A percentile compares a stretch with the other conserved stretches of the same genome.
phyloP scores from a whole-genome alignment of 2,888 invertebrate genomes.

The Myopa testacea region DNA sequence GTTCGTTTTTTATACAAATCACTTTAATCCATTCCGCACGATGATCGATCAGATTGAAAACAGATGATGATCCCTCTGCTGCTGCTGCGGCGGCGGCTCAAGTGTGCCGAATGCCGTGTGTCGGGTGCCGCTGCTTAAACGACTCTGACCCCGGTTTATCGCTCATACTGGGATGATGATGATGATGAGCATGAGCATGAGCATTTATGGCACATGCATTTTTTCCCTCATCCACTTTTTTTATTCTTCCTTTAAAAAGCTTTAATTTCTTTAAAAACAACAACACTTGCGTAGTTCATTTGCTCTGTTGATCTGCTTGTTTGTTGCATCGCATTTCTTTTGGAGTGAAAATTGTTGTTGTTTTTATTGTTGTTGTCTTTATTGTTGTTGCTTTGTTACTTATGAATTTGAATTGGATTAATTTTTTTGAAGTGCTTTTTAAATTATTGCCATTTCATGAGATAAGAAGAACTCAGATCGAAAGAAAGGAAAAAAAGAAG shows the following conservation, averaged over 20 bases:
- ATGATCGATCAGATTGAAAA: slow-evolving; percentile 50
- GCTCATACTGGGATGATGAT: not conserved
- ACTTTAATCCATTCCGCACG: slow-evolving; percentile 29
- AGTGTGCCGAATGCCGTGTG: slow-evolving; percentile 34
- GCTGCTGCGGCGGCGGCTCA: slow-evolving; percentile 21
- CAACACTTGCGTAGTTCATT: not conserved
- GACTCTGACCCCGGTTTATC: not conserved
- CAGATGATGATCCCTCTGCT: slow-evolving; percentile 48
- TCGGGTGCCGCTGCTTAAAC: not conserved
- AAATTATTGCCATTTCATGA: too few species aligned
- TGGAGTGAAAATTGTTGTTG: too few species aligned
- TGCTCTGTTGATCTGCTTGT: too few species aligned
- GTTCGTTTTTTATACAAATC: not conserved
- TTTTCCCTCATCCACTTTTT: not conserved
- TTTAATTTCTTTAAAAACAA: not conserved
- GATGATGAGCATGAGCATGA: too few species aligned
- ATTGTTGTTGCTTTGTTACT: too few species aligned
- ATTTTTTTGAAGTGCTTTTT: too few species aligned
- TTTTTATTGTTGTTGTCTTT: too few species aligned
- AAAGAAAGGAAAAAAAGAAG: too few species aligned
- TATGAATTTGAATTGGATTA: too few species aligned
- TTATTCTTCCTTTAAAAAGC: not conserved
- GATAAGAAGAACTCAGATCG: too few species aligned
- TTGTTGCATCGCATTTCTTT: too few species aligned
- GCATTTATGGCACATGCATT: too few species aligned